Base-by-base conservation (phyloP, 37 sponge, comb jelly and placozoan species). In the Halichondria panicea region DNA sequence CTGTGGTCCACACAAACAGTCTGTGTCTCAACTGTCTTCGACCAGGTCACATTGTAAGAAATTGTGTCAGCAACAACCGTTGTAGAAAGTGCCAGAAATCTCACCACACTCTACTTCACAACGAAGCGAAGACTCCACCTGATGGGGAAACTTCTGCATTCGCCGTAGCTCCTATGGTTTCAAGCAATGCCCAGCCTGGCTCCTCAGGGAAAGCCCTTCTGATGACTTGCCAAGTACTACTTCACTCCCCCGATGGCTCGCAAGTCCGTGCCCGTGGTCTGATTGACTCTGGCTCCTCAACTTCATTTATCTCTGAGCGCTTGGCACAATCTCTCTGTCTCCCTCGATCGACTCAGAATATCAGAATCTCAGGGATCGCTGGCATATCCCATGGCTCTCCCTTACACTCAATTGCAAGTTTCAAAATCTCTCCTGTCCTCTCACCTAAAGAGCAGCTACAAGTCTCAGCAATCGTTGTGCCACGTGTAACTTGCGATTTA, bases 301-400 rank as follows among this genome's bases (percentile, higher is more conserved):
- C 63, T 24, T 75, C 62, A 25, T 75, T 75, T 59, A 43, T 75
- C 33, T 59, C 75, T 15, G 62, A 75, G 44, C 42, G 75, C n/a
- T 28, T 75, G 15, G 75, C 62, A 15, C 75, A 75, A 75, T 21
- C 42, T 21, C 44, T 75, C 21, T 31, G 21, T 35, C 44, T 34
- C 21, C 61, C 40, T 31, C 63, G 63, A 41, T 56, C 5, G 22
- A 21, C 15, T 32, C 75, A 75, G 21, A 42, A 19, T 15, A 59
- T 75, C 24, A 44, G 28, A 37, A 58, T 75, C 39, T 75, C 75
- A 39, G 75, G 61, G 8, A 31, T 75, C 31, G 75, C 25, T 35
- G 63, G 43, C 18, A 24, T 59, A 12, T 60, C 75, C 24, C 43
- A 37, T 41, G n/a, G 35, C 11, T 45, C 22, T 38, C 44, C 75